phyloP scores from a whole-genome alignment of 2,797 vertebrate species.

The Pelobates cultripes region DNA sequence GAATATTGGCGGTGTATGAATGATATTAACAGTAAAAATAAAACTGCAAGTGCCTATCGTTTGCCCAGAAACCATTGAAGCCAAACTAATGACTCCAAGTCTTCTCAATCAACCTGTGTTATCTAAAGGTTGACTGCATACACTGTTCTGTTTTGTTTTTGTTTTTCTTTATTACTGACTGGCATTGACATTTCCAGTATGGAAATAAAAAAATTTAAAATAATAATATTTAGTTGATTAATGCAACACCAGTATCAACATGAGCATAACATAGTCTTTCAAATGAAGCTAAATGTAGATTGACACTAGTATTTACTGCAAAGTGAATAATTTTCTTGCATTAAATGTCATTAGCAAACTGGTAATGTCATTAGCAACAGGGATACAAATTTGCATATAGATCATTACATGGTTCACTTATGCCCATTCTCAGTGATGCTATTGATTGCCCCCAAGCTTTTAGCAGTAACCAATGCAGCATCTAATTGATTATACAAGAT shows the following conservation, averaged over 20 bases:
- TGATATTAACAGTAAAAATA: no score
- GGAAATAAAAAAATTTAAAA: no score
- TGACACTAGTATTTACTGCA: slow-evolving; percentile 54
- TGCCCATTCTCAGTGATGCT: slow-evolving; percentile 53
- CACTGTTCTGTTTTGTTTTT: no score
- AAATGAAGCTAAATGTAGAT: slow-evolving; percentile 45
- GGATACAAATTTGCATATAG: slow-evolving; percentile 66
- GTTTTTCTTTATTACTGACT: no score
- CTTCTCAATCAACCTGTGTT: no score
- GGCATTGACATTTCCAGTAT: no score
- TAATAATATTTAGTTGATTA: neutral
- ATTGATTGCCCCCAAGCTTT: slow-evolving; percentile 61
- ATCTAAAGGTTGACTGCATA: no score
- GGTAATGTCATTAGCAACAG: slow-evolving; percentile 60
- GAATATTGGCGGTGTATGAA: no score
- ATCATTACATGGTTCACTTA: slow-evolving; percentile 56
- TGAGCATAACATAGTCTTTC: slow-evolving; percentile 40
- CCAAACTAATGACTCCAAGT: no score
- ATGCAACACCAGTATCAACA: slow-evolving; percentile 28
- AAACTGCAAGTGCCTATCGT: no score
- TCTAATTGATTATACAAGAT: slow-evolving; percentile 64
- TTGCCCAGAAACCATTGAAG: no score
- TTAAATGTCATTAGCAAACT: slow-evolving; percentile 59
- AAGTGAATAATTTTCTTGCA: slow-evolving; percentile 58
- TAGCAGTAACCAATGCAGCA: slow-evolving; percentile 58